phyloP scores from a whole-genome alignment of 2,113 vertebrate genomes.

The Asarcornis scutulata region DNA sequence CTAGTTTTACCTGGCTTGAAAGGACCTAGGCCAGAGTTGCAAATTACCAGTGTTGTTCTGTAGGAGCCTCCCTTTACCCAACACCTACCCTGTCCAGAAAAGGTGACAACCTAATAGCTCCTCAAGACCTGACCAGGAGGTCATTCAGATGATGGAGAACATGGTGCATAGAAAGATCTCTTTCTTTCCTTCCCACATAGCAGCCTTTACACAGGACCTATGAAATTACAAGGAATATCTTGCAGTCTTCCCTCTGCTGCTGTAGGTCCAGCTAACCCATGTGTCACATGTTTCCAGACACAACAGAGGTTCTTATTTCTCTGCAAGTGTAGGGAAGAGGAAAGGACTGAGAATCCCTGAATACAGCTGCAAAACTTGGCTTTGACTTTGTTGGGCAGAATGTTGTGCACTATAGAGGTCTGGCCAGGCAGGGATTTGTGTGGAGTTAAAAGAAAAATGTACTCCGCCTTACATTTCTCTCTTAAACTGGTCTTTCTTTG shows the following conservation, averaged over 20 bases:
- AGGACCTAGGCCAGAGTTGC: background rate
- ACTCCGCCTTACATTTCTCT: background rate
- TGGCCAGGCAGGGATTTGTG: background rate
- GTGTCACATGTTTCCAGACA: background rate
- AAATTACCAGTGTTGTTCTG: background rate
- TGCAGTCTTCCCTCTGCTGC: background rate
- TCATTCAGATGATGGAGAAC: background rate
- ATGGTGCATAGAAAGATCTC: background rate
- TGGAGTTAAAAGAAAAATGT: background rate
- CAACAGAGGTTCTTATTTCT: background rate
- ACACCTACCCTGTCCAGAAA: background rate
- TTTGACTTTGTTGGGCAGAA: background rate
- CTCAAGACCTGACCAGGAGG: background rate
- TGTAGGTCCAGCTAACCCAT: background rate
- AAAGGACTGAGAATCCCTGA: background rate
- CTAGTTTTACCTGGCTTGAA: background rate
- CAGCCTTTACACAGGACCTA: background rate
- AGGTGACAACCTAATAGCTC: background rate
- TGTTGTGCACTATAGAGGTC: background rate
- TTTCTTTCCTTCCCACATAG: background rate
- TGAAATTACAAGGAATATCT: background rate
- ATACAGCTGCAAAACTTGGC: slow-evolving; percentile 12
- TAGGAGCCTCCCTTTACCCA: background rate
- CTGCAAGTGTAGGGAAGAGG: background rate
- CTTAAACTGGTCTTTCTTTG: background rate